Evolutionary conservation across 35 echinoderm and acorn worm genomes (phyloP).

Genomic region (Stichopus chloronotus): DNA sequence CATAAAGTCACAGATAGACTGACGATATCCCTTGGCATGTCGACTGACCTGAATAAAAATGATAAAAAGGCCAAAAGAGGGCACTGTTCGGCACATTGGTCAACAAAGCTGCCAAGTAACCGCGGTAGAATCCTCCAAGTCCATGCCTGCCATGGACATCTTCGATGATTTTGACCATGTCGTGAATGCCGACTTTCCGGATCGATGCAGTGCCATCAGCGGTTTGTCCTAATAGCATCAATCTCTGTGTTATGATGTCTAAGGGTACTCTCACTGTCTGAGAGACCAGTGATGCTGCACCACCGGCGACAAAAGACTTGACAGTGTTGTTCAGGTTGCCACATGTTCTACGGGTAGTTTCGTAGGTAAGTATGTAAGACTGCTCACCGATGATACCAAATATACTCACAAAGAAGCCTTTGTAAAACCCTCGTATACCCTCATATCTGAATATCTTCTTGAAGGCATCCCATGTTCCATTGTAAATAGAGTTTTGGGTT

Average conservation of each 20-base stretch:
- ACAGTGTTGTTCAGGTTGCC: slow-evolving; percentile 65
- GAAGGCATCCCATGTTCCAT: slow-evolving; percentile 93
- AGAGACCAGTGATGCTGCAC: slow-evolving; percentile 82
- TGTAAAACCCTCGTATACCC: slow-evolving; percentile 88
- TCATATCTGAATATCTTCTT: slow-evolving; percentile 94
- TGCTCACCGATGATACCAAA: slow-evolving; percentile 86
- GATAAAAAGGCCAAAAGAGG: slow-evolving; percentile 99
- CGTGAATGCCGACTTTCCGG: slow-evolving; percentile 68
- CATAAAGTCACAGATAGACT: background rate
- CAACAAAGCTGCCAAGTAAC: slow-evolving; percentile 87
- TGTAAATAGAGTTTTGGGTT: slow-evolving; percentile 71
- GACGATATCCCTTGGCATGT: background rate
- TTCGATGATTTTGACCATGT: slow-evolving; percentile 53
- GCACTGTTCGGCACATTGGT: slow-evolving; percentile 96
- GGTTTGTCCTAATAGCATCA: slow-evolving; percentile 85
- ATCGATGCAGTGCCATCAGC: slow-evolving; percentile 55
- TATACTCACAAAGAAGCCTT: slow-evolving; percentile 85
- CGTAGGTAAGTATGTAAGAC: slow-evolving; percentile 90
- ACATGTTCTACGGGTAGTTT: slow-evolving; percentile 72
- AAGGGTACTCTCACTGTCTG: slow-evolving; percentile 90
- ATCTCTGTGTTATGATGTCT: slow-evolving; percentile 84
- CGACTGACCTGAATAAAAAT: slow-evolving; percentile 91
- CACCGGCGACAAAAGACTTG: slow-evolving; percentile 86
- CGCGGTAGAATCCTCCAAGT: slow-evolving; percentile 84
- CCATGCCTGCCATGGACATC: slow-evolving; percentile 69